Base-by-base conservation (phyloP, 2,888 invertebrate species). In the Eugnorisma glareosa region DNA sequence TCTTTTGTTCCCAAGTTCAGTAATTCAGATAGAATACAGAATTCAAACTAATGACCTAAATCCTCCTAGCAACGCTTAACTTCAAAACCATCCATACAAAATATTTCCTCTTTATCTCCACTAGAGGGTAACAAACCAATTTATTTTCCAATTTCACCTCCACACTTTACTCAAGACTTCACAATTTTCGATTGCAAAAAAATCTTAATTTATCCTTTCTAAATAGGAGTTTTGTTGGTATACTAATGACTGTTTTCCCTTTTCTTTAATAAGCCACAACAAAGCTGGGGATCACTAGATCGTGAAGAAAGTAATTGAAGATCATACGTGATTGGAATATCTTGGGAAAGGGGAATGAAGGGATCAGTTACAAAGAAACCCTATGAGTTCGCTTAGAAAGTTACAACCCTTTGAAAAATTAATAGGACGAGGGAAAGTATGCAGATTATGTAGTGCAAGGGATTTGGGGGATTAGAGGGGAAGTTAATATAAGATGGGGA, bases 271-370 rank as follows among this genome's bases (percentile, higher is more conserved):
- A 85, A 91, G 87, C 86, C 89, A 79, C 87, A 87, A 89, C 88
- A 90, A 91, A 91, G 89, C 88, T 81, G 79, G 69, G 83, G 89
- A 87, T 91, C 89, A 91, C 87, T 88, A 88, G 88, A 89, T 91
- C 87, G 89, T 84, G 89, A 89, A 86, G 88, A 90, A 93, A 92
- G 92, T 93, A 93, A 94, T 93, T 92, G 92, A 91, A 91, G 91
- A 90, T 88, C 88, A 90, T 87, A 92, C 93, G 93, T 93, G 93
- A 89, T 90, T 87, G 80, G 93, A 85, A 86, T 92, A 81, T 86
- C 72, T 83, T 18, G 40, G 73, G 48, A 43, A 70, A 67, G 40
- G 37, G 45, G 57, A 28, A 28, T 18, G 45, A 48, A 73, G 40
- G 76, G 79, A 79, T 83, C 83, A 73, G 77, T 84, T 86, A 70